Percentiles rank a stretch among this genome's conserved stretches.
phyloP scores from a whole-genome alignment of 2,888 invertebrate species.

The Apodemia duryi region DNA sequence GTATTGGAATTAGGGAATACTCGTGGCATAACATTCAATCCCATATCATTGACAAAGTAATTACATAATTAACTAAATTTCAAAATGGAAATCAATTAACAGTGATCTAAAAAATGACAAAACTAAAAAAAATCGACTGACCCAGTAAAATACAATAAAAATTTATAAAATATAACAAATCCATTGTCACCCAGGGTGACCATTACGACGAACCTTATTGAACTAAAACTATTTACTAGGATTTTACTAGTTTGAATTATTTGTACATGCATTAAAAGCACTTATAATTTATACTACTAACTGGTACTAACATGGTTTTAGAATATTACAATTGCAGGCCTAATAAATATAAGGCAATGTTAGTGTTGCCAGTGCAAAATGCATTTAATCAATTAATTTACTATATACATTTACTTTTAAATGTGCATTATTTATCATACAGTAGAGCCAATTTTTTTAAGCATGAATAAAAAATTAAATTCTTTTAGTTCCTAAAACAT shows the following conservation, averaged over 20 bases:
- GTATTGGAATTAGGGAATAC: slow-evolving; percentile 32
- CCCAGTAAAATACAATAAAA: slow-evolving; percentile 68
- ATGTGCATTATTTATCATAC: slow-evolving; percentile 10
- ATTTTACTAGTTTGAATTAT: slow-evolving; percentile 66
- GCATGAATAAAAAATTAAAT: too few relatives aligned
- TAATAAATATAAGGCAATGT: slow-evolving; percentile 20
- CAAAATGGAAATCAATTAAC: slow-evolving; percentile 47
- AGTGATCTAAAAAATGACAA: slow-evolving; percentile 55
- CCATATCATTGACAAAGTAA: slow-evolving; percentile 23
- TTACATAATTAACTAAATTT: slow-evolving; percentile 32
- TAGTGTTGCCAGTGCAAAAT: slow-evolving; percentile 26
- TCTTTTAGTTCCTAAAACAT: too few relatives aligned
- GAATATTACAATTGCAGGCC: slow-evolving; percentile 41
- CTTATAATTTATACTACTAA: slow-evolving; percentile 59
- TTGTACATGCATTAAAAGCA: slow-evolving; percentile 72
- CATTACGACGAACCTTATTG: slow-evolving; percentile 39
- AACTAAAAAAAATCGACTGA: slow-evolving; percentile 59
- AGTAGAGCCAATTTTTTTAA: background rate
- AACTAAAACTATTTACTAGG: slow-evolving; percentile 54
- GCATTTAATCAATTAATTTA: slow-evolving; percentile 15
- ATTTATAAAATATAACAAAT: slow-evolving; percentile 67
- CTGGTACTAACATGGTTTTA: slow-evolving; percentile 61
- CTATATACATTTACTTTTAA: slow-evolving; percentile 3
- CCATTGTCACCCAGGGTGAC: slow-evolving; percentile 51
- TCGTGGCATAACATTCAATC: slow-evolving; percentile 22